Conservation (phyloP, 1,140 invertebrate genomes). For the Thaumatotibia leucotreta region DNA sequence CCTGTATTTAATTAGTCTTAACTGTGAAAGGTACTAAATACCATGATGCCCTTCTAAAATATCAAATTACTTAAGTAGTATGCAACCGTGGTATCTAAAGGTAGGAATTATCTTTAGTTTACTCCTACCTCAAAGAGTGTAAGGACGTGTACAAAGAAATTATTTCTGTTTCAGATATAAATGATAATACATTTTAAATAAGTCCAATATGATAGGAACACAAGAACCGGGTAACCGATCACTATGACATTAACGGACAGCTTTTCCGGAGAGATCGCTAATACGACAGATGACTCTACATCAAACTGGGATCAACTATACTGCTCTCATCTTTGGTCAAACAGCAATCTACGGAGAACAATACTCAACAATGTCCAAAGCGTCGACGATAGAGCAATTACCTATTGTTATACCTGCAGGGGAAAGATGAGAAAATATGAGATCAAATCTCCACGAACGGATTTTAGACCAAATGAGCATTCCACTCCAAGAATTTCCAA, state of each 20-base stretch:
- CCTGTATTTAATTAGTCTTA: conserved; percentile 15
- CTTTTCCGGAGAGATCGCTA: conserved; percentile 18
- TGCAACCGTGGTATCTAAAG: not conserved
- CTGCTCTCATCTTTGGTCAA: conserved; percentile 58
- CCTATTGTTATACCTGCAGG: conserved; percentile 60
- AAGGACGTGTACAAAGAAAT: not conserved
- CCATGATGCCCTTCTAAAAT: conserved; percentile 12
- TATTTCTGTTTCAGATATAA: conserved; percentile 28
- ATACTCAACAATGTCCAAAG: conserved; percentile 37
- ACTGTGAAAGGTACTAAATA: conserved; percentile 10
- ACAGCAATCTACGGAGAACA: conserved; percentile 48
- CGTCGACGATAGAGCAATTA: conserved; percentile 41
- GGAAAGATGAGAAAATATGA: conserved; percentile 69
- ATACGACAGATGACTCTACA: conserved; percentile 27
- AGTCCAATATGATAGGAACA: not conserved
- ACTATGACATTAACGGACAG: conserved; percentile 35
- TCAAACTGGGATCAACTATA: conserved; percentile 39
- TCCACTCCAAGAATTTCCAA: conserved; percentile 57
- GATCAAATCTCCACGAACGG: conserved; percentile 40
- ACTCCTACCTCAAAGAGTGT: not conserved
- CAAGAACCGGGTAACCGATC: conserved; percentile 15
- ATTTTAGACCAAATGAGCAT: conserved; percentile 57
- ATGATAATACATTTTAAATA: not conserved
- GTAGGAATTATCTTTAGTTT: not conserved
- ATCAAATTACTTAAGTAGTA: conserved; percentile 18